Evolutionary conservation across 2,113 vertebrate species (phyloP), one percentile per base, ranked within the genome.

Genomic region (Ascaphus truei): DNA sequence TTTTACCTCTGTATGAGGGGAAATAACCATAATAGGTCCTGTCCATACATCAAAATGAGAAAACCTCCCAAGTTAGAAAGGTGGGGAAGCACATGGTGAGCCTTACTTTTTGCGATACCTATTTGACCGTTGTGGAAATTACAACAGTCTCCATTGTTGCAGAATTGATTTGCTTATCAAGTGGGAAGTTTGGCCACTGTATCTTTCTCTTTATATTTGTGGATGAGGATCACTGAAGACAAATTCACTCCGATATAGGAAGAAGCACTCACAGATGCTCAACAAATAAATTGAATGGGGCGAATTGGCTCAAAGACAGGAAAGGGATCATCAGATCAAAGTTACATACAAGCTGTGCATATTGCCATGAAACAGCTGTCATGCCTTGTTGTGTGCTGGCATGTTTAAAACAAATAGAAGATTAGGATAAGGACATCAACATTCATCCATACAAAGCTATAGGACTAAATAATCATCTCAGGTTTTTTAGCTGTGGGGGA

Each of bases 211-310:
- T 60, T 55, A 69, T 45, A 60, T 60, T 52, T 61, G 47, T 37
- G 45, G 56, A 61, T 51, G 59, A 71, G 67, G 67, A 61, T 71
- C 67, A 71, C 36, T 11, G 34, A 41, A 57, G 67, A 71, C 61
- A 71, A 71, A 71, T 52, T 52, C 31, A 31, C 41, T 52, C 31
- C 41, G 56, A 69, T 60, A 69, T 45, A 51, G 51, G 60, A 60
- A 69, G 66, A 69, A 34, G 66, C 47, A 61, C 51, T 66, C 47
- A 50, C 67, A 61, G 56, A 51, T 51, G 67, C 47, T 61, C 43
- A 51, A 52, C 56, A 52, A 71, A 60, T 50, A 71, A 52, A 71
- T 71, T 26, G 45, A 71, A 71, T 36, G 15, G 33, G 18, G 25
- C 25, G 45, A 71, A 61, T 71, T 71, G 67, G 57, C 67, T 41